These are phyloP conservation scores for Sus scrofa DNA, from an alignment of 2,113 vertebrate species.

Conservation along the genomic window DNA sequence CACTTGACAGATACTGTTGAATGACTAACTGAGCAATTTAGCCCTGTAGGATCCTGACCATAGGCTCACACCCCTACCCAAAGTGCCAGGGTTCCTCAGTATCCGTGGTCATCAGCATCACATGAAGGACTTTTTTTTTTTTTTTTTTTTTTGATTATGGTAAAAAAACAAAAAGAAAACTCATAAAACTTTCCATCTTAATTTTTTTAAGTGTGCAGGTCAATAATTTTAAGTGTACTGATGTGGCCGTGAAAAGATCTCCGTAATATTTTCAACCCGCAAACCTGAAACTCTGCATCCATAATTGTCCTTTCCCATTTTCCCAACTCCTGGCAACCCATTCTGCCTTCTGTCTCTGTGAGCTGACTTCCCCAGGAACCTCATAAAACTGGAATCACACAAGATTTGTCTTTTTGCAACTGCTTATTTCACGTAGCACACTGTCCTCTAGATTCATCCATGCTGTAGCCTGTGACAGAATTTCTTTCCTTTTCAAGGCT, in stretches of 20 bases:
- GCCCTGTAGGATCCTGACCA: background rate
- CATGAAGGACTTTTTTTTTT: background rate
- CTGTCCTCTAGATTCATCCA: no score
- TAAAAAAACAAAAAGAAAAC: background rate
- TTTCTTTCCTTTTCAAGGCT: no score
- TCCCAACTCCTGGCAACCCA: background rate
- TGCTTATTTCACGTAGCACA: background rate
- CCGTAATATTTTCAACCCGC: no score
- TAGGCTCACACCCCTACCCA: background rate
- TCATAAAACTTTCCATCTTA: no score
- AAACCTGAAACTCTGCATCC: no score
- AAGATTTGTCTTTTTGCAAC: background rate
- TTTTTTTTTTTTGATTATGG: no score
- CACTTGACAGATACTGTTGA: no score
- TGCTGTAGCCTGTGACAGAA: no score
- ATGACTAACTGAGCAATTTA: background rate
- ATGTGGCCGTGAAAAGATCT: no score
- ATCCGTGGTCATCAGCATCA: no score
- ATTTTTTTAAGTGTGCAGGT: background rate
- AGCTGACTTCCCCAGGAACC: background rate
- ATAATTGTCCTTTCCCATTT: background rate
- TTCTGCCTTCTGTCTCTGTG: background rate
- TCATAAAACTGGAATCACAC: rapidly evolving
- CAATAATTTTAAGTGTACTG: no score
- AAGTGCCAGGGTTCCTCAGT: rapidly evolving